Evolutionary conservation across 2,113 vertebrate genomes (phyloP).

Genomic region (Beaufortia kweichowensis): DNA sequence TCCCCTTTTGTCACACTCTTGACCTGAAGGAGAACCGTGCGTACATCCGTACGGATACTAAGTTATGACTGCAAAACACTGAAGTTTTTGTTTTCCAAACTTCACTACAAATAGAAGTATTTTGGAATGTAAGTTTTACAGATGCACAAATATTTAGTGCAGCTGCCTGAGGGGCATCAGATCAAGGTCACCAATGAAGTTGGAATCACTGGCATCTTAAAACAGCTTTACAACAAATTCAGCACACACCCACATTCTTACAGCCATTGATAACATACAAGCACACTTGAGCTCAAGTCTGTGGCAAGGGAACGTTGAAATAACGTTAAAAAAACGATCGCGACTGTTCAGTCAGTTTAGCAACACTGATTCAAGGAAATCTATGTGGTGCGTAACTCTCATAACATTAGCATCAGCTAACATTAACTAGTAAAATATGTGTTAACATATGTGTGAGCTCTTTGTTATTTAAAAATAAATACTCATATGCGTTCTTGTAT

Average conservation of each 20-base stretch:
- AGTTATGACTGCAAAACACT: conserved; percentile 33
- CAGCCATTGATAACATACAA: background rate
- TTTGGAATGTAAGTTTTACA: background rate
- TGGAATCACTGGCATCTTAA: conserved; percentile 31
- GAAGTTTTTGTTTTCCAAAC: conserved; percentile 1
- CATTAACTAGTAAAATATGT: background rate
- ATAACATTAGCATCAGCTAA: conserved; percentile 13
- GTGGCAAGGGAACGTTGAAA: background rate
- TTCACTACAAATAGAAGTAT: background rate
- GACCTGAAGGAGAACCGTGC: conserved; percentile 38
- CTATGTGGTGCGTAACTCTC: conserved; percentile 12
- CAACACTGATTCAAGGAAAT: conserved; percentile 23
- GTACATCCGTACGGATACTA: conserved; percentile 14
- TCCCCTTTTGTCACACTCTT: conserved; percentile 58
- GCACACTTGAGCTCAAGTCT: background rate
- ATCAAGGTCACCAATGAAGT: conserved; percentile 31
- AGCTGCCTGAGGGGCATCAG: conserved; percentile 14
- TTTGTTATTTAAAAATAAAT: conserved; percentile 1
- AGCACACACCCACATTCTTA: conserved; percentile 30
- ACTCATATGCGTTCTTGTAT: background rate
- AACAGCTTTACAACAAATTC: conserved; percentile 15
- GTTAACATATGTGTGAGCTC: background rate
- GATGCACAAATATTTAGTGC: conserved; percentile 6
- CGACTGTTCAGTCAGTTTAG: conserved; percentile 10
- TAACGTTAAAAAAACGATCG: conserved; percentile 17